Base-by-base conservation (phyloP, 1,140 invertebrate genomes). In the Drosophila burlai region DNA sequence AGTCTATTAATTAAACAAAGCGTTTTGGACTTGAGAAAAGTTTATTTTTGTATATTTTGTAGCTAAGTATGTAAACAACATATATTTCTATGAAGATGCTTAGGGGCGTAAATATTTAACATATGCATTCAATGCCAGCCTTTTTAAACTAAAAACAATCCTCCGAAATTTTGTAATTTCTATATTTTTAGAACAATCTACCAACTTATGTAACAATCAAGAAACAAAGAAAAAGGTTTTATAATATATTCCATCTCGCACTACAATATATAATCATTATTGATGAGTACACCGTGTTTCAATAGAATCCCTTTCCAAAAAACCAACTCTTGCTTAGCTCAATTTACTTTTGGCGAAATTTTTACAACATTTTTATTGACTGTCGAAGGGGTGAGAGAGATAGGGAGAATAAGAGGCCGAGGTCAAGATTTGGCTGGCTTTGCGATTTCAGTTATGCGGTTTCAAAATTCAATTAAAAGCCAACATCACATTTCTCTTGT, bases 381-480 rank as follows among this genome's bases (percentile, higher is more conserved):
- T 89, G 81, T 89, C 85, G 85, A 89, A 89, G 66, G 60, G 78
- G 21, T 49, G 46, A n/a, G 63, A 18, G 57, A 68, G 47, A 13
- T 31, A 24, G 60, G 54, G 52, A 13, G 40, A 21, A 45, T 68
- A 26, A 45, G 46, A 65, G 64, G 34, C 31, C 34, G 52, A 75
- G 80, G 80, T 76, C 80, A 83, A 87, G 84, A 89, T 84, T 84
- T 83, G 77, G 77, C 68, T 69, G 81, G 81, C 81, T 84, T 87
- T 81, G 81, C 77, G 84, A 84, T 89, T 87, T 87, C 84, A 87
- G 84, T 87, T 89, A 84, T 89, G 85, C 85, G 81, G 81, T 84
- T 90, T 80, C 75, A 81, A 83, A 89, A 89, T 89, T 89, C 84
- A 89, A 89, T 89, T 89, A 89, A 89, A 89, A 89, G 74, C 76